phyloP scores from a whole-genome alignment of 1,140 invertebrate genomes.

The Neomicropteryx cornuta region DNA sequence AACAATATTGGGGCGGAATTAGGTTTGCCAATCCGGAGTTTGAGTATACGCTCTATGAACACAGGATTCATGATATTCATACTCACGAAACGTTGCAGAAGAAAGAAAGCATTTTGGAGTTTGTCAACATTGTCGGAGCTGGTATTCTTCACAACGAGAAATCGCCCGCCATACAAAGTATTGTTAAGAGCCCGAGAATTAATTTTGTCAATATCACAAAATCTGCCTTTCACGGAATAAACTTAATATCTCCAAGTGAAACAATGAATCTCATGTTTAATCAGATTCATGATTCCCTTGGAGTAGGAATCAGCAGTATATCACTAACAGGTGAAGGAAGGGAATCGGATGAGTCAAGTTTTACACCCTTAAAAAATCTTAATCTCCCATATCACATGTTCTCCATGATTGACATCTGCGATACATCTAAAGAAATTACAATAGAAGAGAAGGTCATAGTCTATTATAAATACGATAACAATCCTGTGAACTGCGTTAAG shows the following conservation, averaged over 20 bases:
- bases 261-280: conserved; percentile 59
- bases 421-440: conserved; percentile 81
- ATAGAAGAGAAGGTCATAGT: conserved; percentile 85
- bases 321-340: conserved; percentile 88
- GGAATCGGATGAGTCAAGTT: conserved; percentile 77
- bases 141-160: conserved; percentile 94
- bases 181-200: conserved; percentile 75
- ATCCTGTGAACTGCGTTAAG: conserved; percentile 94
- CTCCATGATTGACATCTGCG: conserved; percentile 92
- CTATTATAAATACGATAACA: conserved; percentile 96
- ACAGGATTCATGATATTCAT: conserved; percentile 68
- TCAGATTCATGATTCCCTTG: conserved; percentile 72
- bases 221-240: conserved; percentile 85
- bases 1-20: conserved; percentile 94
- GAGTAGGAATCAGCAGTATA: conserved; percentile 79
- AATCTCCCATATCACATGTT: conserved; percentile 91
- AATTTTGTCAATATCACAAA: conserved; percentile 71
- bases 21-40: conserved; percentile 83
- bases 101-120: conserved; percentile 67
- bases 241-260: conserved; percentile 78
- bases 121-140: conserved; percentile 85
- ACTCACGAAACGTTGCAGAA: conserved; percentile 57
- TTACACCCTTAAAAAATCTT: conserved; percentile 68
- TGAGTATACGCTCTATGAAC: conserved; percentile 74
- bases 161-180: conserved; percentile 80